phyloP scores from a whole-genome alignment of 1,140 invertebrate species.

The Pseudomyrmex sp. region DNA sequence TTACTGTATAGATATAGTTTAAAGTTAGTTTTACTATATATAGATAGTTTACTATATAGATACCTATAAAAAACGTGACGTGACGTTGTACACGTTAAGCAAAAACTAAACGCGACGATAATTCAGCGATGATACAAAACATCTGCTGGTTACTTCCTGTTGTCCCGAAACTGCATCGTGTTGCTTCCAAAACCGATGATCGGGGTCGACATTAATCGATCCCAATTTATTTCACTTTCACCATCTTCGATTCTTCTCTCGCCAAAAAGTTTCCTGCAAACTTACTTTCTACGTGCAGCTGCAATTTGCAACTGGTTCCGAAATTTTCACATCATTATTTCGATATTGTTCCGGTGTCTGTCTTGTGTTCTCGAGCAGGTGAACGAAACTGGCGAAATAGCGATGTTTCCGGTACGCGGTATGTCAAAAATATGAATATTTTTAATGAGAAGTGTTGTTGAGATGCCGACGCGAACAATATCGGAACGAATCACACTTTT shows the following conservation, averaged over 20 bases:
- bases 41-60: too few relatives aligned
- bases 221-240: conserved; percentile 12
- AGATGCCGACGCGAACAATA: neutral
- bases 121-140: neutral
- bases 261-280: conserved; percentile 9
- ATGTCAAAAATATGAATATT: neutral
- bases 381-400: too few relatives aligned
- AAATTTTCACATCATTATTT: neutral
- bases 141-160: conserved; percentile 28
- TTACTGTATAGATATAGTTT: neutral
- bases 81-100: too few relatives aligned
- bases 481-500: neutral
- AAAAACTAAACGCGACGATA: neutral
- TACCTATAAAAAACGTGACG: too few relatives aligned
- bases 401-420: neutral
- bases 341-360: neutral
- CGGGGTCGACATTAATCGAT: neutral
- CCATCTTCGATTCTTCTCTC: neutral
- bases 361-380: too few relatives aligned
- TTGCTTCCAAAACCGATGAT: conserved; percentile 13
- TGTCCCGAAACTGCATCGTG: neutral
- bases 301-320: neutral
- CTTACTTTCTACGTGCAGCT: conserved; percentile 29
- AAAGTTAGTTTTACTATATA: too few relatives aligned
- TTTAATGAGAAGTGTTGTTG: neutral